Conservation (phyloP, 1,140 invertebrate species). For the Drosophila lacertosa region DNA sequence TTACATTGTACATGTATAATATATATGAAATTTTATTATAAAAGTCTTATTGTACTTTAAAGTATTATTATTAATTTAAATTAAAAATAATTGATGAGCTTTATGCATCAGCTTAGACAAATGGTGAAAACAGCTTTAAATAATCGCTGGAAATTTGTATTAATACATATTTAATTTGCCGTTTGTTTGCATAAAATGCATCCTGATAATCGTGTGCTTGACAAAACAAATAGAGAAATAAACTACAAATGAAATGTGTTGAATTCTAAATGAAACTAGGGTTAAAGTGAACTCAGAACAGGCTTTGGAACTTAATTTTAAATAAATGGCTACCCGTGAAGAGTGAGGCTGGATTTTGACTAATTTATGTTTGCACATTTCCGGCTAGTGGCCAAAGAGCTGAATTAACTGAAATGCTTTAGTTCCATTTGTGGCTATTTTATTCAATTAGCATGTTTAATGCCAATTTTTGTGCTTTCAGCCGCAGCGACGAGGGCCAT, state of each 20-base stretch:
- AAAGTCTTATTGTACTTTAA: background rate
- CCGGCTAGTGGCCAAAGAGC: slow-evolving; percentile 25
- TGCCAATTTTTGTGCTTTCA: slow-evolving; percentile 24
- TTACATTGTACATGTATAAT: background rate
- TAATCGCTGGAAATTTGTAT: slow-evolving; percentile 35
- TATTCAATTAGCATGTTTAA: slow-evolving; percentile 61
- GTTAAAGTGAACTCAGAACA: background rate
- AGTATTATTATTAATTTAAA: background rate
- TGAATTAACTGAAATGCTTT: slow-evolving; percentile 6
- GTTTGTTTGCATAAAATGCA: slow-evolving; percentile 21
- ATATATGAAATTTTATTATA: background rate
- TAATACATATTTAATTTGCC: slow-evolving; percentile 49
- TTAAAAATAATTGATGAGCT: background rate
- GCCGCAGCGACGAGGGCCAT: slow-evolving; percentile 30
- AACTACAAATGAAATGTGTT: slow-evolving; percentile 1
- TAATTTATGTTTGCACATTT: slow-evolving; percentile 58
- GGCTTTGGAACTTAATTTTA: background rate
- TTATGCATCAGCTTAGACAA: slow-evolving; percentile 22
- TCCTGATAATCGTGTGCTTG: slow-evolving; percentile 3
- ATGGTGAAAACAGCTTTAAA: slow-evolving; percentile 16
- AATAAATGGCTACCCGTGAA: background rate
- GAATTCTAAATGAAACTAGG: slow-evolving; percentile 1
- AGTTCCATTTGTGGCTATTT: slow-evolving; percentile 59
- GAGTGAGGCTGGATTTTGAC: slow-evolving; percentile 13
- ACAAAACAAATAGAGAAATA: background rate